These are phyloP conservation scores for Botia kubotai DNA, from an alignment of 2,797 vertebrate species.

Conservation along the genomic window DNA sequence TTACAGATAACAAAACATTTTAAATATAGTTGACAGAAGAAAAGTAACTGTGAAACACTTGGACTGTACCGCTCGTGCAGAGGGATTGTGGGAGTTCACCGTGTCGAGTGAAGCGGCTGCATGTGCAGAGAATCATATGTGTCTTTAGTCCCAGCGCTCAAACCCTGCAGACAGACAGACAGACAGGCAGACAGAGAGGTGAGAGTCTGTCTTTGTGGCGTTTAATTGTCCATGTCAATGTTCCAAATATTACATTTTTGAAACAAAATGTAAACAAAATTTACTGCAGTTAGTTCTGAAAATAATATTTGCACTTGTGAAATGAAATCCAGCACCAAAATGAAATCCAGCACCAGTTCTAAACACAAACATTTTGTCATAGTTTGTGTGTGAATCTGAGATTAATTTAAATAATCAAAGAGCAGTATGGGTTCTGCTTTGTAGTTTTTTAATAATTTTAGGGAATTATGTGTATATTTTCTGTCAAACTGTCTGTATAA, in stretches of 20 bases:
- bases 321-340: too few relatives aligned
- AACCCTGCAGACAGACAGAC: constrained; percentile 74
- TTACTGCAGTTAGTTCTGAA: neutral
- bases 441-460: too few relatives aligned
- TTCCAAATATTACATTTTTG: neutral
- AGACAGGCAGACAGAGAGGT: neutral
- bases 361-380: too few relatives aligned
- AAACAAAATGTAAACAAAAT: neutral
- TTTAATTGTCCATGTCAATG: neutral
- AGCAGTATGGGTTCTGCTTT: too few relatives aligned
- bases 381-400: too few relatives aligned
- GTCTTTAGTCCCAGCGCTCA: constrained; percentile 85
- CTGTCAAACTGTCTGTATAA: too few relatives aligned
- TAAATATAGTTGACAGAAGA: neutral
- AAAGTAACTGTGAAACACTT: neutral
- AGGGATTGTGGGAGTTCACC: constrained; percentile 66
- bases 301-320: neutral
- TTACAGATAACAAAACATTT: neutral
- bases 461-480: too few relatives aligned
- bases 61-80: neutral
- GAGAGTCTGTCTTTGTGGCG: neutral
- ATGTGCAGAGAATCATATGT: constrained; percentile 88
- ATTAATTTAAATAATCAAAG: too few relatives aligned
- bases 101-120: constrained; percentile 77
- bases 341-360: too few relatives aligned